These are phyloP conservation scores for Phymanthus crucifer DNA, from an alignment of 92 coral and sea anemone genomes.

Conservation along the genomic window DNA sequence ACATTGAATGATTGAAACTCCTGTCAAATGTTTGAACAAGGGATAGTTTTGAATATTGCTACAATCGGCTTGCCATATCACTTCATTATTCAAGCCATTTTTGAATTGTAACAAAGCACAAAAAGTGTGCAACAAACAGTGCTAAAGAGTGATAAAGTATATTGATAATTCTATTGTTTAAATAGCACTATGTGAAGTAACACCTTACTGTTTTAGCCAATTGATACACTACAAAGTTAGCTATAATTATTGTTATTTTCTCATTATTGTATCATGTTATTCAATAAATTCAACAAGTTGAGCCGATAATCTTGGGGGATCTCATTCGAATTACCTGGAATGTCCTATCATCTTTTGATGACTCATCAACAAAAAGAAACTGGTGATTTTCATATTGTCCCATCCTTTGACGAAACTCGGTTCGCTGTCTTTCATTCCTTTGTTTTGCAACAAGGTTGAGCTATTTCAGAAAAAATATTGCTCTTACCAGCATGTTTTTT, in stretches of 20 bases:
- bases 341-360: constrained; percentile 44
- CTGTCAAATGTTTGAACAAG: too few species aligned
- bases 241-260: not conserved
- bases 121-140: too few species aligned
- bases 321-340: constrained; percentile 37
- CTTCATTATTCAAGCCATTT: too few species aligned
- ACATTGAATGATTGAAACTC: too few species aligned
- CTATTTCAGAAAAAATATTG: constrained; percentile 2
- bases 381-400: constrained; percentile 27
- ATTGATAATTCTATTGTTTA: constrained; percentile 7
- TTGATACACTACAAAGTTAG: not conserved
- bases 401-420: constrained; percentile 38
- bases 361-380: constrained; percentile 42
- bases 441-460: constrained; percentile 34
- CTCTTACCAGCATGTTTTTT: not conserved
- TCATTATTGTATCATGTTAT: too few species aligned
- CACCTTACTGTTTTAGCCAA: not conserved
- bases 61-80: too few species aligned
- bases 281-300: not conserved
- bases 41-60: too few species aligned
- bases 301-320: not conserved
- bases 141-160: too few species aligned
- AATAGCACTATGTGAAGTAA: constrained; percentile 13
- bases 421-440: constrained; percentile 43
- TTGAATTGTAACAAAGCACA: too few species aligned